A percentile compares a stretch with the other conserved stretches of the same genome.
Evolutionary conservation across 2,888 invertebrate genomes (phyloP).

Genomic region (Erebia epiphron): DNA sequence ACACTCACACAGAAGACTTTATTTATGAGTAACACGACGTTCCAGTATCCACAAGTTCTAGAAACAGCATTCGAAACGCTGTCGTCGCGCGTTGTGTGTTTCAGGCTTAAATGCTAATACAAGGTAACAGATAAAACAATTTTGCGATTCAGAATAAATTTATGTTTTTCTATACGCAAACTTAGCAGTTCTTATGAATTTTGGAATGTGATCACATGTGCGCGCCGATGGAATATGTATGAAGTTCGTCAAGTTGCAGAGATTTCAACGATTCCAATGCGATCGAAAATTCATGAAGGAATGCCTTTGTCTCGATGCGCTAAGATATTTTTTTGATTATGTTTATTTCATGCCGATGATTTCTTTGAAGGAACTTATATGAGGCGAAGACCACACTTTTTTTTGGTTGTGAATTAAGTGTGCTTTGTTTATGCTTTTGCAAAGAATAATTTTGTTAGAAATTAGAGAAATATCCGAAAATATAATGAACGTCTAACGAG

Average conservation of each 20-base stretch:
- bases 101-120: conserved; percentile 23
- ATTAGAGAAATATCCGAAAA: too few relatives aligned
- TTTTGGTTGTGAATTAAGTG: background rate
- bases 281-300: conserved; percentile 21
- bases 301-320: conserved; percentile 20
- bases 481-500: too few relatives aligned
- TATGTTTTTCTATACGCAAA: conserved; percentile 27
- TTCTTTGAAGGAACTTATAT: background rate
- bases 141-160: conserved; percentile 32
- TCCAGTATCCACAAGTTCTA: too few relatives aligned
- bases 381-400: background rate
- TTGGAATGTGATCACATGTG: conserved; percentile 32
- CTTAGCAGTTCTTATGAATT: conserved; percentile 31
- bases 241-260: conserved; percentile 31
- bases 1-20: too few relatives aligned
- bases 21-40: too few relatives aligned
- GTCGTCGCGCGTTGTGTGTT: too few relatives aligned
- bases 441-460: too few relatives aligned
- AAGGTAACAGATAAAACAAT: conserved; percentile 25
- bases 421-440: too few relatives aligned
- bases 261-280: conserved; percentile 28
- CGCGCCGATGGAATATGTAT: conserved; percentile 29
- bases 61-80: too few relatives aligned
- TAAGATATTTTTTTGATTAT: conserved; percentile 2
- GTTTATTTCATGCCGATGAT: background rate